A percentile compares a stretch with the other conserved stretches of the same genome.
These are phyloP conservation scores for Pristionchus mayeri DNA, from an alignment of 2,888 invertebrate genomes.

Conservation along the genomic window DNA sequence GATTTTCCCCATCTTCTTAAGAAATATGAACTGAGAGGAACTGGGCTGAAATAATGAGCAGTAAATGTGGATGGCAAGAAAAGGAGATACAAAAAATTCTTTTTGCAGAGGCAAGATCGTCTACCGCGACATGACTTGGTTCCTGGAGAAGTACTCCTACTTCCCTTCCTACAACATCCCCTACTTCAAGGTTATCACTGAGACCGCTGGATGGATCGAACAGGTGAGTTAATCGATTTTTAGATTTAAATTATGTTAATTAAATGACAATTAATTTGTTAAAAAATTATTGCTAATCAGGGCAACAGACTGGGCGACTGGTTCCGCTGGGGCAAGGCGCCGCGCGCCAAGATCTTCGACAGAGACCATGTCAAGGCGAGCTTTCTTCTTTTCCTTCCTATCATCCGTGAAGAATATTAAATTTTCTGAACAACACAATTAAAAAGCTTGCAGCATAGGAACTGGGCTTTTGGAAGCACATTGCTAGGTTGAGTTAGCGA, in stretches of 20 bases:
- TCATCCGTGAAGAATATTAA: no score
- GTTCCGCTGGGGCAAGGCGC: conserved; percentile 82
- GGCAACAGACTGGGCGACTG: conserved; percentile 79
- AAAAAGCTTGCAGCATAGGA: no score
- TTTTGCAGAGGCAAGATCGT: conserved; percentile 68
- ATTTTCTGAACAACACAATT: no score
- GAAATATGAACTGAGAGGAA: neutral
- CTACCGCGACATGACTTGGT: conserved; percentile 72
- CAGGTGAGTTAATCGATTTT: conserved; percentile 76
- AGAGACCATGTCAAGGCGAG: conserved; percentile 81
- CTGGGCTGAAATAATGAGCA: no score
- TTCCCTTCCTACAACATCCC: conserved; percentile 86
- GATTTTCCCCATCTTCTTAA: no score
- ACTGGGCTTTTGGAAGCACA: no score
- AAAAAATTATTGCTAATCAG: conserved; percentile 49
- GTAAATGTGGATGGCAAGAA: no score
- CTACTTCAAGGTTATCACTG: conserved; percentile 82
- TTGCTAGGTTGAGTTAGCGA: no score
- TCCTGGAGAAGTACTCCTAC: conserved; percentile 80
- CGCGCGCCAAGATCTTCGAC: conserved; percentile 77
- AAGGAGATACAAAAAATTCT: no score
- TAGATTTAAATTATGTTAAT: neutral
- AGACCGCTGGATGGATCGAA: conserved; percentile 81
- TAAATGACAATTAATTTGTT: neutral
- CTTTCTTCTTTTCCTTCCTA: neutral